Percentiles rank a stretch among this genome's conserved stretches.
Conservation (phyloP, 1,140 invertebrate genomes). For the Zaprionus inermis region DNA sequence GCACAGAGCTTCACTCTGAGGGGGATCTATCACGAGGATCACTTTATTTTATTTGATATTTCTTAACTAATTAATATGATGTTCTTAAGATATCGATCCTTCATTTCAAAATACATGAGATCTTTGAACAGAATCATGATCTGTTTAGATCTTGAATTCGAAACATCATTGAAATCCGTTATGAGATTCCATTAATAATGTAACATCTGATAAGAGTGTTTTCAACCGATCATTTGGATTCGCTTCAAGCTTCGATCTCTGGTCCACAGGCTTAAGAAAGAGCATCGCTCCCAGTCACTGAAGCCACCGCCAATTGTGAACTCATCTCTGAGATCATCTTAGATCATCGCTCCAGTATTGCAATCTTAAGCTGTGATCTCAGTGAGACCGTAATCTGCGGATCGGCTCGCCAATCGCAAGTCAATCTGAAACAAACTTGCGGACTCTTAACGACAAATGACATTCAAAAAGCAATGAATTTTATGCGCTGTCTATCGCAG, state of each 20-base stretch:
- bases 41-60: too few relatives aligned
- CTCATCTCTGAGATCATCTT: slow-evolving; percentile 1
- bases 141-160: not conserved
- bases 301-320: not conserved
- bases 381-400: slow-evolving; percentile 16
- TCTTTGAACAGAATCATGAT: not conserved
- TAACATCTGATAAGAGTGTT: too few relatives aligned
- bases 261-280: not conserved
- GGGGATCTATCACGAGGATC: too few relatives aligned
- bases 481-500: slow-evolving; percentile 60
- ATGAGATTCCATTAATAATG: too few relatives aligned
- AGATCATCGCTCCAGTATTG: not conserved
- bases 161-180: not conserved
- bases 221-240: too few relatives aligned
- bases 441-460: slow-evolving; percentile 75
- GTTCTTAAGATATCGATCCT: not conserved
- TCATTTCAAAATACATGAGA: not conserved
- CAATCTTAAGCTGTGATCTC: slow-evolving; percentile 10
- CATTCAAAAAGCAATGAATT: slow-evolving; percentile 75
- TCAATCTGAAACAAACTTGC: slow-evolving; percentile 61
- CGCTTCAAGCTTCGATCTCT: not conserved
- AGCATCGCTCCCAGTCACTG: not conserved
- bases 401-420: slow-evolving; percentile 41
- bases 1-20: too few relatives aligned
- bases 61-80: not conserved